A percentile compares a stretch with the other conserved stretches of the same genome.
These are phyloP conservation scores for Columba janthina DNA, from an alignment of 2,113 vertebrate species.

Conservation along the genomic window DNA sequence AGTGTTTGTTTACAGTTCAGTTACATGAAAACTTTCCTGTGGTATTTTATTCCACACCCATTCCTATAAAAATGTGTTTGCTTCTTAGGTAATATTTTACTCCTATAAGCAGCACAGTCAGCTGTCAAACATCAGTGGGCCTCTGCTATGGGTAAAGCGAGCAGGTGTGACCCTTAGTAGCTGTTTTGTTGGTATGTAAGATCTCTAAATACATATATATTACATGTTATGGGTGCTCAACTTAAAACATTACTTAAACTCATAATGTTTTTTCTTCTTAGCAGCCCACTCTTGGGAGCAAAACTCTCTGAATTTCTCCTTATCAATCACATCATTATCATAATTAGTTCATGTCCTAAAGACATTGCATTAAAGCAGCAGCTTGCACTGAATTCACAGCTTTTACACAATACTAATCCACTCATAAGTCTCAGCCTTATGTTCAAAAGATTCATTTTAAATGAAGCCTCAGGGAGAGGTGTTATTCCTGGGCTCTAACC, in stretches of 20 bases:
- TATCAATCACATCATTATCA: constrained; percentile 45
- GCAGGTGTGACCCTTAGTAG: accelerated
- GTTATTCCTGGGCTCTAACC: not conserved
- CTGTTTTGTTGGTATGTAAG: not conserved
- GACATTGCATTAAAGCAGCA: constrained; percentile 30
- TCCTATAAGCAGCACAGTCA: not conserved
- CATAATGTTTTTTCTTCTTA: not conserved
- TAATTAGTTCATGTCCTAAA: constrained; percentile 63
- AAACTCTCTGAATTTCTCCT: constrained; percentile 52
- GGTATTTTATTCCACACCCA: not conserved
- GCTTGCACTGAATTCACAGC: constrained; percentile 25
- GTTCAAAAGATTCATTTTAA: constrained; percentile 20
- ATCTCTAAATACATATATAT: not conserved
- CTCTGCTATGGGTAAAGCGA: not conserved
- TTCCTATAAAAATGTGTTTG: not conserved
- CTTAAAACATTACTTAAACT: not conserved
- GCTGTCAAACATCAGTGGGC: accelerated
- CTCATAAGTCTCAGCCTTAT: not conserved
- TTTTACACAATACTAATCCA: constrained; percentile 42
- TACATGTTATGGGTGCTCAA: not conserved
- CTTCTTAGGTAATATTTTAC: not conserved
- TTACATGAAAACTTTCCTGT: not conserved
- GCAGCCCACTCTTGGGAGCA: constrained; percentile 6
- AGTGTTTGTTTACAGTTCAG: not conserved
- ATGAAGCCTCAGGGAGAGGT: not conserved